These are phyloP conservation scores for Aphelocoma californica DNA, from an alignment of 2,797 vertebrate species.

Conservation along the genomic window DNA sequence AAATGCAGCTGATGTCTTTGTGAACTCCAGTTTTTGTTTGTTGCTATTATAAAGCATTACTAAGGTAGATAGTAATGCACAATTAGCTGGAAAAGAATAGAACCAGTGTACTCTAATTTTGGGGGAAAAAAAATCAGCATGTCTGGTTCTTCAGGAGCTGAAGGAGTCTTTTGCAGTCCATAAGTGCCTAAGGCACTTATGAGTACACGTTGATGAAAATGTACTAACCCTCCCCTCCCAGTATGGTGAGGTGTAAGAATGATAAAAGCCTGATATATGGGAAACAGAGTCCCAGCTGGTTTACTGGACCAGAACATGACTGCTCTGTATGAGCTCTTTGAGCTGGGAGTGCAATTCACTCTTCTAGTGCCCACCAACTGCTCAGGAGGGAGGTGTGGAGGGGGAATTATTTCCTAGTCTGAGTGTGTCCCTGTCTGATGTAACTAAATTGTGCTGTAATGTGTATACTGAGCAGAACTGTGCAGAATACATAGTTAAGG, in stretches of 20 bases:
- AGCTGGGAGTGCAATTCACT: not conserved
- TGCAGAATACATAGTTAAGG: not conserved
- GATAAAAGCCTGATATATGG: not conserved
- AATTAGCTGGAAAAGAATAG: not conserved
- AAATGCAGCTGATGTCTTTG: constrained; percentile 17
- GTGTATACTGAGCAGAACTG: not conserved
- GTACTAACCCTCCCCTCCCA: too few relatives aligned
- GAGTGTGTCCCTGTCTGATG: not conserved
- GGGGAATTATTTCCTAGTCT: not conserved
- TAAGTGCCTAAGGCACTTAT: not conserved
- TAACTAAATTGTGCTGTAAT: not conserved
- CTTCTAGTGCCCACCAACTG: not conserved
- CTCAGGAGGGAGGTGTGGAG: not conserved
- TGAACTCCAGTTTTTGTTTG: not conserved
- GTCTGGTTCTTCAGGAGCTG: not conserved
- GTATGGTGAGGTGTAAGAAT: not conserved
- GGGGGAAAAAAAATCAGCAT: not conserved
- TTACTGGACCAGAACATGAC: not conserved
- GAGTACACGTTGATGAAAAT: not conserved
- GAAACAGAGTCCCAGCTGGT: not conserved
- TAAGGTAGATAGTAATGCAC: not conserved
- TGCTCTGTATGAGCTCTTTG: not conserved
- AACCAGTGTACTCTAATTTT: not conserved
- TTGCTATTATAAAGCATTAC: not conserved
- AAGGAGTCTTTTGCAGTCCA: not conserved